phyloP scores from a whole-genome alignment of 2,797 vertebrate species.

The Paguma larvata region DNA sequence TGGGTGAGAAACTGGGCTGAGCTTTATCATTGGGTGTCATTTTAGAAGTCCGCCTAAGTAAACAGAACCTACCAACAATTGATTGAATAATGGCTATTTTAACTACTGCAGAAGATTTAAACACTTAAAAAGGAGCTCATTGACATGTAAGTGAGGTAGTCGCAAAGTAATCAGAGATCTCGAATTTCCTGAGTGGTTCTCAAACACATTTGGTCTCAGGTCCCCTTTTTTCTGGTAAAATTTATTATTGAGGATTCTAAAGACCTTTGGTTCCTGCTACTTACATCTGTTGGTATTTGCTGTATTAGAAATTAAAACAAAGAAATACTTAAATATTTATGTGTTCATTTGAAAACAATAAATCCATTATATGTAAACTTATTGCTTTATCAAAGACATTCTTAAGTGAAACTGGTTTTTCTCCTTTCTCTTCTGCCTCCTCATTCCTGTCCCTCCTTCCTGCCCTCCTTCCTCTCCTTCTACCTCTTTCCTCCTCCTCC shows the following conservation, averaged over 20 bases:
- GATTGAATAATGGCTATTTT: slow-evolving; percentile 39
- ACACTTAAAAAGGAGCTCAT: slow-evolving; percentile 21
- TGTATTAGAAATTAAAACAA: not conserved
- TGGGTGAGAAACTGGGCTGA: not conserved
- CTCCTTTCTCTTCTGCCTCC: not conserved
- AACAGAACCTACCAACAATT: slow-evolving; percentile 19
- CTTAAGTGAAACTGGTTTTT: not conserved
- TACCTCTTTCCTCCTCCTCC: not conserved
- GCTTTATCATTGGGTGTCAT: not conserved
- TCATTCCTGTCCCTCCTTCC: not conserved
- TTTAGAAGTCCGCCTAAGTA: not conserved
- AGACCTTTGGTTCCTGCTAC: not conserved
- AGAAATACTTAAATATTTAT: not conserved
- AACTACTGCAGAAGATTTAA: slow-evolving; percentile 44
- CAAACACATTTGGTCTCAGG: not conserved
- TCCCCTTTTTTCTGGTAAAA: slow-evolving; percentile 15
- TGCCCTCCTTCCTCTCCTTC: not conserved
- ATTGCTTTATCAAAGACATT: slow-evolving; percentile 18
- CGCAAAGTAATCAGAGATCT: not conserved
- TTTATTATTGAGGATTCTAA: not conserved
- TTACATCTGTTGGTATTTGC: not conserved
- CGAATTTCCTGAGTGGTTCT: slow-evolving; percentile 15
- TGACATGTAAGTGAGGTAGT: not conserved
- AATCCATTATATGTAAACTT: not conserved
- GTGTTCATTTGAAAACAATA: slow-evolving; percentile 35